Evolutionary conservation across 2,797 vertebrate genomes (phyloP), one percentile per base, ranked within the genome.

Genomic region (Lagocephalus sceleratus): DNA sequence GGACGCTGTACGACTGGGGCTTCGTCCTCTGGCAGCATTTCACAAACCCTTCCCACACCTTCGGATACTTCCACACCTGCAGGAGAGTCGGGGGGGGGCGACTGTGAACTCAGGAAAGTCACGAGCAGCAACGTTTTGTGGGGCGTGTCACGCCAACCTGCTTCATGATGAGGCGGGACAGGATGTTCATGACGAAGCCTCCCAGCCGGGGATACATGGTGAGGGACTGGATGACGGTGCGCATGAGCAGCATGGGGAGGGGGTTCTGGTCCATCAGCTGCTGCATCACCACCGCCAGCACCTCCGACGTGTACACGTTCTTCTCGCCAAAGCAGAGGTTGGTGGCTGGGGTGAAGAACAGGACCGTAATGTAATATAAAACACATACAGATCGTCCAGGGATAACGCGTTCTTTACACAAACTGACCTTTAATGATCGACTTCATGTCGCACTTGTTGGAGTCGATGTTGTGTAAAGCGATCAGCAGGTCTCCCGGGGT

Each of bases 21-120:
- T 93, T 94, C 1, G 95, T 98, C 57, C 95, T 90, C 64, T 98
- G 96, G 76, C 96, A 98, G 83, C 95, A 98, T 76, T 97, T 98
- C 64, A 98, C 94, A 65, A 98, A 98, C 1, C 96, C 95, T 71
- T 97, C 95, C 96, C 96, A 98, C 32, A 98, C 95, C 61, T 98
- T 96, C 14, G 96, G 95, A 58, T 97, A 95, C 79, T 95, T 97
- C 96, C 96, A 98, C 60, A 98, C 96, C 96, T 97, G 65, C 23
- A 46, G 7, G 25, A 35, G 1, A 17, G 26, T 11, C 16, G 4
- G 42, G 9, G 2, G 41, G 57, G 5, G 63, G 95, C 94, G 40
- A 5, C 3, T 41, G 29, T 29, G 29, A 7, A 10, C 9, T 3
- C 29, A 11, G 6, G 29, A 11, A 5, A 29, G 29, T 32, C 4